Conservation (phyloP, 2,797 vertebrate species). For the Iguana delicatissima region DNA sequence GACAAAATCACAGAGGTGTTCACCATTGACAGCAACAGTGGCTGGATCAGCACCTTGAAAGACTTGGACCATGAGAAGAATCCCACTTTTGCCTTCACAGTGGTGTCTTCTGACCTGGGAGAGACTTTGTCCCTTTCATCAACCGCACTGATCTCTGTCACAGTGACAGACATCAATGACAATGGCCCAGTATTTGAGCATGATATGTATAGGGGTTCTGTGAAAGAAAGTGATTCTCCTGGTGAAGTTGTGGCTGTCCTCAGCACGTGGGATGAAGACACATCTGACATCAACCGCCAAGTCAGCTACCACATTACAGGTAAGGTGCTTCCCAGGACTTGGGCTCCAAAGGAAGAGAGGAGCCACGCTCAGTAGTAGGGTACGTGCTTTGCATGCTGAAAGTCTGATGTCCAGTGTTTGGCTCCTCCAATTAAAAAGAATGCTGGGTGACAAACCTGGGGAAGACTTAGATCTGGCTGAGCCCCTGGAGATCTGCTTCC, state of each 20-base stretch:
- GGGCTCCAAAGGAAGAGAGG: neutral
- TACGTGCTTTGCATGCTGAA: neutral
- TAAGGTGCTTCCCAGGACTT: conserved; percentile 70
- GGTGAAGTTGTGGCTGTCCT: conserved; percentile 96
- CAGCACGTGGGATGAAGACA: conserved; percentile 94
- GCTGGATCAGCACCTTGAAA: conserved; percentile 94
- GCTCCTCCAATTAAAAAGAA: neutral
- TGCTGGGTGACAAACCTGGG: neutral
- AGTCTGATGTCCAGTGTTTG: neutral
- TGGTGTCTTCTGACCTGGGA: conserved; percentile 93
- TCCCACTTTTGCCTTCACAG: conserved; percentile 89
- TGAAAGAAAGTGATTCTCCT: conserved; percentile 93
- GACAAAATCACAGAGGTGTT: conserved; percentile 84
- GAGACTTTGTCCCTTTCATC: conserved; percentile 91
- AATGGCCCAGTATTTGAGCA: conserved; percentile 91
- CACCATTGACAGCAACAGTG: conserved; percentile 91
- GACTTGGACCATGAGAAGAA: conserved; percentile 93
- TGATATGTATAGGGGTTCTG: conserved; percentile 87
- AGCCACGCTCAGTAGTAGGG: neutral
- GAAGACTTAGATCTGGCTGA: neutral
- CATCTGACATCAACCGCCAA: conserved; percentile 91
- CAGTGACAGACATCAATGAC: conserved; percentile 93
- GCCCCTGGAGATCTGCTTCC: neutral
- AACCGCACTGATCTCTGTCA: conserved; percentile 88
- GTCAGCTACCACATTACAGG: conserved; percentile 98